phyloP scores from a whole-genome alignment of 2,113 vertebrate genomes.

The Blennius ocellaris region DNA sequence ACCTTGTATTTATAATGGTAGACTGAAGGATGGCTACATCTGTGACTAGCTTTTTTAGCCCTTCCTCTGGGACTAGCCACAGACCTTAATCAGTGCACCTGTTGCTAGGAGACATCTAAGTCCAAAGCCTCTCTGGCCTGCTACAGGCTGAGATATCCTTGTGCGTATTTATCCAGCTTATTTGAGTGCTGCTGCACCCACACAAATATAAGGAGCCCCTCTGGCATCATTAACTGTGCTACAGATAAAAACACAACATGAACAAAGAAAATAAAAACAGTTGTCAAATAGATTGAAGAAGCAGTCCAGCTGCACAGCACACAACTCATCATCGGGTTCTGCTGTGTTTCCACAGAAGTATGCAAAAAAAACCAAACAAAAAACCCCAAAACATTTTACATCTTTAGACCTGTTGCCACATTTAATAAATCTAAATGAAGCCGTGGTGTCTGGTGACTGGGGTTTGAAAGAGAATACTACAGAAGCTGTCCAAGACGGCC shows the following conservation, averaged over 20 bases:
- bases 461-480: slow-evolving; percentile 64
- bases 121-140: slow-evolving; percentile 84
- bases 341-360: not conserved
- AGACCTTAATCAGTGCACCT: slow-evolving; percentile 83
- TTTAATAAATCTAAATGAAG: slow-evolving; percentile 54
- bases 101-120: slow-evolving; percentile 89
- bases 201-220: slow-evolving; percentile 73
- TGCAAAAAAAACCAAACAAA: slow-evolving; percentile 21
- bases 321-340: not conserved
- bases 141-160: slow-evolving; percentile 83
- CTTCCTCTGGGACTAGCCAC: slow-evolving; percentile 72
- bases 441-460: slow-evolving; percentile 52
- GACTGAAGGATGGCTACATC: slow-evolving; percentile 13
- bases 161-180: slow-evolving; percentile 88
- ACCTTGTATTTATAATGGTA: slow-evolving; percentile 26
- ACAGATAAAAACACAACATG: slow-evolving; percentile 28
- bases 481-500: slow-evolving; percentile 43
- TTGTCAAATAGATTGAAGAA: slow-evolving; percentile 5
- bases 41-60: slow-evolving; percentile 60
- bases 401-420: slow-evolving; percentile 26
- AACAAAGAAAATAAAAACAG: slow-evolving; percentile 35
- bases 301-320: slow-evolving; percentile 1
- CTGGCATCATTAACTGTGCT: slow-evolving; percentile 63
- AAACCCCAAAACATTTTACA: slow-evolving; percentile 7
- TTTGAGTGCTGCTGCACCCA: slow-evolving; percentile 82